A percentile compares a stretch with the other conserved stretches of the same genome.
Conservation (phyloP, 2,888 invertebrate genomes). For the Eurytoma californica region DNA sequence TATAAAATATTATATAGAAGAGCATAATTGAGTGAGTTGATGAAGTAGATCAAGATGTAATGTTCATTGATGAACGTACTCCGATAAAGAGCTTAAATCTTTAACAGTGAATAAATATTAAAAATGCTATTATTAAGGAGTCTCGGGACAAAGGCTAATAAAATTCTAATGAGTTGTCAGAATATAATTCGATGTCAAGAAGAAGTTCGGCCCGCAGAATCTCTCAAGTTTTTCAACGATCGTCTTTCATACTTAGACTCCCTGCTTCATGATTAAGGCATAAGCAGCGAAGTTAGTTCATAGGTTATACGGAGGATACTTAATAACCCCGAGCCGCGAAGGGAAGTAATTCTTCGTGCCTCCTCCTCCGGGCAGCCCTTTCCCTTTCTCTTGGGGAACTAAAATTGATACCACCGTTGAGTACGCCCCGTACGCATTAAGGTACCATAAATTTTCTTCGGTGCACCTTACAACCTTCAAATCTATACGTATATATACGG, state of each 20-base stretch:
- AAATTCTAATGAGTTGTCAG: slow-evolving; percentile 39
- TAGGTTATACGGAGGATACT: slow-evolving; percentile 47
- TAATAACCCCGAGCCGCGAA: slow-evolving; percentile 32
- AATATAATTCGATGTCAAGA: slow-evolving; percentile 13
- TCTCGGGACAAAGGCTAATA: slow-evolving; percentile 20
- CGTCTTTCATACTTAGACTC: slow-evolving; percentile 45
- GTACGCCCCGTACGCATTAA: slow-evolving; percentile 36
- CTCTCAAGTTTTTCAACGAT: slow-evolving; percentile 42
- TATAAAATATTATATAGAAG: neutral
- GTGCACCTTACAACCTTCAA: neutral
- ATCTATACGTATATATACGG: neutral
- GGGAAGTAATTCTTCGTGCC: neutral
- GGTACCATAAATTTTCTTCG: slow-evolving; percentile 46
- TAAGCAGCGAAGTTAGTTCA: slow-evolving; percentile 48
- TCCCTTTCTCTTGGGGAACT: slow-evolving; percentile 23
- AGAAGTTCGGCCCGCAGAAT: neutral
- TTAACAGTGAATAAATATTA: no score
- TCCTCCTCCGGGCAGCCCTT: neutral
- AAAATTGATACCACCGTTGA: slow-evolving; percentile 49
- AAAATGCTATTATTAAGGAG: neutral
- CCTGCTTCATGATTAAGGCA: slow-evolving; percentile 45
- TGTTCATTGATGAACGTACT: neutral
- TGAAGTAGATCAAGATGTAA: slow-evolving; percentile 31
- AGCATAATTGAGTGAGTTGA: neutral
- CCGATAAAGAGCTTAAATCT: no score